Conservation (phyloP, 2,797 vertebrate species). For the Tokudaia tokunoshimensis region DNA sequence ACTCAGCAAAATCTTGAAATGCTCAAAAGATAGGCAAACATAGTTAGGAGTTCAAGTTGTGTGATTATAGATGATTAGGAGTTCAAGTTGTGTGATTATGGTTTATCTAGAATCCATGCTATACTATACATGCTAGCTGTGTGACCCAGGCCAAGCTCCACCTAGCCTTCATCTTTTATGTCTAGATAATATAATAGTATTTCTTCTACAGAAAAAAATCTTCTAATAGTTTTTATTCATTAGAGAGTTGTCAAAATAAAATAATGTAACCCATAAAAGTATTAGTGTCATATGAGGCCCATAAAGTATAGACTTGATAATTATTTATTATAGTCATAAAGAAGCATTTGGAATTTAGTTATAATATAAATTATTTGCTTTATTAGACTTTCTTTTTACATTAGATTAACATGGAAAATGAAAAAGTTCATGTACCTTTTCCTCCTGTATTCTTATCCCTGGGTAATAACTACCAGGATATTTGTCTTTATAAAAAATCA, state of each 20-base stretch:
- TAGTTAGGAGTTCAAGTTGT: slow-evolving; percentile 11
- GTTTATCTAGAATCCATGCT: not conserved
- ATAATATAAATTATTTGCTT: not conserved
- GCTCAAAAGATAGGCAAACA: not conserved
- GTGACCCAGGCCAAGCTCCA: not conserved
- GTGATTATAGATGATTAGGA: not conserved
- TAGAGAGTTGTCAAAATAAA: slow-evolving; percentile 1
- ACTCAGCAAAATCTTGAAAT: not conserved
- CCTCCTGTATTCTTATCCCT: not conserved
- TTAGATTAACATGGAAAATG: not conserved
- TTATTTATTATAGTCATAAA: not conserved
- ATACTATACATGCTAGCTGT: not conserved
- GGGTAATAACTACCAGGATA: not conserved
- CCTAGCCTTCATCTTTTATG: not conserved
- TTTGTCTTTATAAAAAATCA: not conserved
- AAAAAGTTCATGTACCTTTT: not conserved
- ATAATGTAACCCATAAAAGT: not conserved
- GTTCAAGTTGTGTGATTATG: not conserved
- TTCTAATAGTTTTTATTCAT: not conserved
- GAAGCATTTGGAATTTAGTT: not conserved
- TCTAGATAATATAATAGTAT: not conserved
- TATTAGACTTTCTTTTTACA: not conserved
- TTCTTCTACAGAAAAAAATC: not conserved
- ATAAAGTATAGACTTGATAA: not conserved
- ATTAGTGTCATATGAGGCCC: not conserved